These are phyloP conservation scores for Pogoniulus pusillus DNA, from an alignment of 2,797 vertebrate genomes.

Conservation along the genomic window DNA sequence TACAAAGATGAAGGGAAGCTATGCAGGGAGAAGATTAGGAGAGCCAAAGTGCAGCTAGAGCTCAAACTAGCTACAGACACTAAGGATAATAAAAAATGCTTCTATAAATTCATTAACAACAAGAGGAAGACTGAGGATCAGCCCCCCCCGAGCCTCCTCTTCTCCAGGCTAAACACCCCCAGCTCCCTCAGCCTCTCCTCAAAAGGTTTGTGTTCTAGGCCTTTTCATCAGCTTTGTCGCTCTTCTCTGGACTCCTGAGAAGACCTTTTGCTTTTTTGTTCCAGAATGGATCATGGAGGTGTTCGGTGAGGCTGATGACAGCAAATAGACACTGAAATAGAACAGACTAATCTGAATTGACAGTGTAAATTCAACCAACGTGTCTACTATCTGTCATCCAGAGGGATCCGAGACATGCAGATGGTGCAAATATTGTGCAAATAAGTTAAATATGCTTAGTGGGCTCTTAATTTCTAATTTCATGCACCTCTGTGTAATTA, in stretches of 20 bases:
- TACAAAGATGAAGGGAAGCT: too few relatives aligned
- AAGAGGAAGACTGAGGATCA: too few relatives aligned
- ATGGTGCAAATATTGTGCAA: background rate
- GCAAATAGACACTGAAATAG: background rate
- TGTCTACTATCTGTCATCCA: background rate
- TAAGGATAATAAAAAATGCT: too few relatives aligned
- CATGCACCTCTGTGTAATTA: background rate
- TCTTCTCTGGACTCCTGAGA: background rate
- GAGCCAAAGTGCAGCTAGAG: too few relatives aligned
- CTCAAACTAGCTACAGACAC: too few relatives aligned
- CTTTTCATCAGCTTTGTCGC: too few relatives aligned
- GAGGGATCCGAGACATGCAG: background rate
- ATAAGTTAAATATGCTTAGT: background rate
- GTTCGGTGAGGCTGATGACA: background rate
- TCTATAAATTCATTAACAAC: too few relatives aligned
- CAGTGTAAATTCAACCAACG: background rate
- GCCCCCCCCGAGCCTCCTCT: too few relatives aligned
- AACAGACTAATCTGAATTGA: background rate
- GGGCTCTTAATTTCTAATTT: background rate
- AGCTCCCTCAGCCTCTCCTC: too few relatives aligned
- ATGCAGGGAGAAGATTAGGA: too few relatives aligned
- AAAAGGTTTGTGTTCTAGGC: too few relatives aligned
- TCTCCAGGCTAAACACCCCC: too few relatives aligned
- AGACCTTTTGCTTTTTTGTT: background rate
- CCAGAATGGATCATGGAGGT: background rate